Base-by-base conservation (phyloP, 2,888 invertebrate genomes). In the Lacanobia wlatinum region DNA sequence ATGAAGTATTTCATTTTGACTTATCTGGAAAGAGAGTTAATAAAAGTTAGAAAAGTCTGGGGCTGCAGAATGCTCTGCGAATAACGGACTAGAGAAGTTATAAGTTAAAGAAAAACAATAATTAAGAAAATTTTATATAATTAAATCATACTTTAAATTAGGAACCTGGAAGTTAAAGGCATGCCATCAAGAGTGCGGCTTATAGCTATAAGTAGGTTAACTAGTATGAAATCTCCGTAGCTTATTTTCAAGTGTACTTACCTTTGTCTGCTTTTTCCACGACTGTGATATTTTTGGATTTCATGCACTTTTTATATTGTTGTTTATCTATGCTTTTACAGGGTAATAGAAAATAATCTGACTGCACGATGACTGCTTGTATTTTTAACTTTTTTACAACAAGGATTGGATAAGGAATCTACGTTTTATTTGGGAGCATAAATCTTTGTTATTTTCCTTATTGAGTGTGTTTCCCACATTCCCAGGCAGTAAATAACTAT, bases 1-100 rank as follows among this genome's bases (percentile, higher is more conserved):
- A 82, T 75, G 67, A 88, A 83, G 82, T 85, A 73, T 61, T 62
- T 65, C 72, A 71, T 70, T 14, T 59, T 59, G 21, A 58, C 38
- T 38, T 59, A 59, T 40, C 59, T 59, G 59, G 5, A 56, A 34
- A 56, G 2, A 56, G 10, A 56, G 34, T 34, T 18, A 0, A 2
- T 10, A 10, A n/a, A 48, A 48, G 48, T 48, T 18, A 48, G 7
- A 48, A 48, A 43, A 43, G 14, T 43, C 5, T 43, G 0, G 43
- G 43, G 14, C 5, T 43, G 43, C 4, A 43, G 14, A 43, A 43
- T 2, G 6, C 4, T 43, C 14, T 34, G 6, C 40, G 12, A 40
- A 40, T 40, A 40, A 40, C 40, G 4, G 12, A 40, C 12, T 12
- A 40, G 40, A 40, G 5, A 43, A 14, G 43, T 12, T 43, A 2